Evolutionary conservation across 1,140 invertebrate species (phyloP).

Genomic region (Contarinia nasturtii): DNA sequence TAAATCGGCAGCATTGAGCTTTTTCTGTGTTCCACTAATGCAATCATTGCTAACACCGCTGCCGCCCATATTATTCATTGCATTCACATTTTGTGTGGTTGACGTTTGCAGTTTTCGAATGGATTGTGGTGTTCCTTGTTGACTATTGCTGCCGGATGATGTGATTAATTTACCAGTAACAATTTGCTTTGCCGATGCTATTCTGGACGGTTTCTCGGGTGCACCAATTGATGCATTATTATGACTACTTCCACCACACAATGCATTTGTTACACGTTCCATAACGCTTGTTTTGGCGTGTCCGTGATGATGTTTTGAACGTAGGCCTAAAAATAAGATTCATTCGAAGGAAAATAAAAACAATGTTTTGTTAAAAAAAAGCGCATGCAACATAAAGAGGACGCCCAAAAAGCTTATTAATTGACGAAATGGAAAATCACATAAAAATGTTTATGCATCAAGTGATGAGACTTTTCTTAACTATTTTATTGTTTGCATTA

Average conservation of each 20-base stretch:
- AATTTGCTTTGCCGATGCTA: slow-evolving; percentile 5
- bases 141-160: background rate
- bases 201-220: slow-evolving; percentile 31
- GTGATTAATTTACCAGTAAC: background rate
- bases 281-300: slow-evolving; percentile 45
- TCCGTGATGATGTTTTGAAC: slow-evolving; percentile 42
- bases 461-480: no score
- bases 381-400: no score
- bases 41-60: background rate
- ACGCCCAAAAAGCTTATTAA: no score
- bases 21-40: background rate
- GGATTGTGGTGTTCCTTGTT: slow-evolving; percentile 3
- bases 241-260: slow-evolving; percentile 42
- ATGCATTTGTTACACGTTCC: slow-evolving; percentile 65
- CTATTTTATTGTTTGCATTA: no score
- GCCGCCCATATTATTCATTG: background rate
- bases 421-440: no score
- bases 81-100: slow-evolving; percentile 2
- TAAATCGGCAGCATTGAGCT: background rate
- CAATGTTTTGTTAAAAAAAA: no score
- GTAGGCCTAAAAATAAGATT: slow-evolving; percentile 44
- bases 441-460: no score
- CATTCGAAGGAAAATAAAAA: no score
- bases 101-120: slow-evolving; percentile 4
- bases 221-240: slow-evolving; percentile 7